Percentiles rank a stretch among this genome's conserved stretches.
Evolutionary conservation across 2,888 invertebrate species (phyloP).

Genomic region (Campaea margaritaria): DNA sequence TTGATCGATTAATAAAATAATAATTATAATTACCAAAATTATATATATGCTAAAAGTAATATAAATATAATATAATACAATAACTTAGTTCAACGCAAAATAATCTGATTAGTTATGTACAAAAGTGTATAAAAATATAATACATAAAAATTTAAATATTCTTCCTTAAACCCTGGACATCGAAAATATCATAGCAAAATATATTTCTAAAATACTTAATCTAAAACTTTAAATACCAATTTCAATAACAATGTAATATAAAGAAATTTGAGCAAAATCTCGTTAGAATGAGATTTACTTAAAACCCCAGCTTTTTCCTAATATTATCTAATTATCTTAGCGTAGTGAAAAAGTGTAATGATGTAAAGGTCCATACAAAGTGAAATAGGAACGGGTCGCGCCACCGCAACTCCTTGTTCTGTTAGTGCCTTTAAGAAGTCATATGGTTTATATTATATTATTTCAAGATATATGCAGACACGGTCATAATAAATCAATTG

Average conservation of each 20-base stretch:
- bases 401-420: too few species aligned
- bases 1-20: too few species aligned
- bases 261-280: not conserved
- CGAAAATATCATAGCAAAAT: not conserved
- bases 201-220: not conserved
- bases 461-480: not conserved
- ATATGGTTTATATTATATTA: not conserved
- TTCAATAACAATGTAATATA: not conserved
- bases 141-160: slow-evolving; percentile 18
- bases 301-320: not conserved
- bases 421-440: too few species aligned
- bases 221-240: not conserved
- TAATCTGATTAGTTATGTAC: slow-evolving; percentile 1
- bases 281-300: not conserved
- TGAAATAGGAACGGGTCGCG: too few species aligned
- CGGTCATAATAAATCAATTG: not conserved
- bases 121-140: slow-evolving; percentile 5
- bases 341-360: not conserved
- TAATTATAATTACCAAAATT: too few species aligned
- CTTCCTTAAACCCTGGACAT: slow-evolving; percentile 5
- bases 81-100: slow-evolving; percentile 10
- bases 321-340: not conserved
- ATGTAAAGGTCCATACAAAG: too few species aligned
- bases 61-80: slow-evolving; percentile 1
- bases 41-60: too few species aligned